Base-by-base conservation (phyloP, 2,113 vertebrate species). In the Syrrhaptes paradoxus region DNA sequence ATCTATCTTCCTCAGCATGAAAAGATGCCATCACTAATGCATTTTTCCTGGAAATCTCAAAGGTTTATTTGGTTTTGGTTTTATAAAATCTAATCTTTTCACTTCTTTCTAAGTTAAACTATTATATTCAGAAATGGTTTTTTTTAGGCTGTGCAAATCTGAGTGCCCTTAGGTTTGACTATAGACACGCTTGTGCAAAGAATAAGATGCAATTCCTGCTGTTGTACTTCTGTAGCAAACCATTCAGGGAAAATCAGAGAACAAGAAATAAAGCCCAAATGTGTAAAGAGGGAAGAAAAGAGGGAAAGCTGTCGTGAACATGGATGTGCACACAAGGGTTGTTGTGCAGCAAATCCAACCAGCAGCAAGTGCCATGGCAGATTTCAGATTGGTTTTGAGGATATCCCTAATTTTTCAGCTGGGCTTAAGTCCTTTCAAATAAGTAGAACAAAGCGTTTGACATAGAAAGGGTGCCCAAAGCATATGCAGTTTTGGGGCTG, bases 401-500 rank as follows among this genome's bases (percentile, higher is more conserved):
- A 52, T 73, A 77, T 85, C 32, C 25, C 21, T 22, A 19, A 48
- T 24, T 36, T 70, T 86, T 38, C 10, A 20, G 7, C 31, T 41
- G 49, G 24, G 5, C 29, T 31, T 11, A 49, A 63, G 20, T 66
- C 10, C n/a, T 49, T 83, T 66, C 31, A 62, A 72, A 48, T 8
- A 72, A 25, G 9, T 28, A 12, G 20, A 49, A 80, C 66, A 18
- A 73, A 90, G 15, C 6, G 48, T 80, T 79, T 72, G 59, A 14
- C 31, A 38, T 77, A 62, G 70, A 74, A 61, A 25, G 6, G 10
- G 1, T 61, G 29, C 7, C 43, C 17, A 45, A 87, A 85, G 41
- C 2, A 0, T 45, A 31, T 0, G 1, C 6, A 65, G 25, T 10
- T 12, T 61, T 86, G 73, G 31, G 12, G 16, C 38, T 73, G 10